Evolutionary conservation across 1,140 invertebrate species (phyloP).

Genomic region (Trachymyrmex septentrionalis): DNA sequence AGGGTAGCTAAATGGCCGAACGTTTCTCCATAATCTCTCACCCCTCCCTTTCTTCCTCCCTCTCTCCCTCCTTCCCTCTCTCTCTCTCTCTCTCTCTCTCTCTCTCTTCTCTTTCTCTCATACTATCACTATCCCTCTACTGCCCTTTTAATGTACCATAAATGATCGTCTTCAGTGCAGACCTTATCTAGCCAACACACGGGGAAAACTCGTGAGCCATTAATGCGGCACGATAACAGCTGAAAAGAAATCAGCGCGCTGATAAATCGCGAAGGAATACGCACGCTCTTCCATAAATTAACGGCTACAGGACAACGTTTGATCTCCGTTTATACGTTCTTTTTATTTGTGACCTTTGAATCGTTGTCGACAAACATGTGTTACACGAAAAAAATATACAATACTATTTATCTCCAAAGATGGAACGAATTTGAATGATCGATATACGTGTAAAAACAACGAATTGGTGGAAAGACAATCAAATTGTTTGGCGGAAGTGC

Average conservation of each 20-base stretch:
- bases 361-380: neutral
- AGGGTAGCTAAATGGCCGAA: constrained; percentile 78
- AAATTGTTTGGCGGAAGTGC: constrained; percentile 63
- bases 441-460: constrained; percentile 62
- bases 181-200: constrained; percentile 73
- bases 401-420: constrained; percentile 12
- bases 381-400: neutral
- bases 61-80: neutral
- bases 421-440: constrained; percentile 45
- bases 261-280: constrained; percentile 75
- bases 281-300: constrained; percentile 58
- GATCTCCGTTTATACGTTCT: neutral
- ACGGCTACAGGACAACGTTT: neutral
- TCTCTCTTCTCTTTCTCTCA: constrained; percentile 29
- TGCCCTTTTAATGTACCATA: constrained; percentile 73
- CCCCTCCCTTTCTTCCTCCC: neutral
- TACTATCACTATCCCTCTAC: constrained; percentile 36
- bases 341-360: neutral
- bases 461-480: constrained; percentile 44
- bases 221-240: constrained; percentile 70
- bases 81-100: neutral
- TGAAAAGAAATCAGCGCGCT: constrained; percentile 74
- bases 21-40: constrained; percentile 71
- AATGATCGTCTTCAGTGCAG: constrained; percentile 68
- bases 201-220: constrained; percentile 76